Base-by-base conservation (phyloP, 2,888 invertebrate genomes). In the Protodeltote pygarga region DNA sequence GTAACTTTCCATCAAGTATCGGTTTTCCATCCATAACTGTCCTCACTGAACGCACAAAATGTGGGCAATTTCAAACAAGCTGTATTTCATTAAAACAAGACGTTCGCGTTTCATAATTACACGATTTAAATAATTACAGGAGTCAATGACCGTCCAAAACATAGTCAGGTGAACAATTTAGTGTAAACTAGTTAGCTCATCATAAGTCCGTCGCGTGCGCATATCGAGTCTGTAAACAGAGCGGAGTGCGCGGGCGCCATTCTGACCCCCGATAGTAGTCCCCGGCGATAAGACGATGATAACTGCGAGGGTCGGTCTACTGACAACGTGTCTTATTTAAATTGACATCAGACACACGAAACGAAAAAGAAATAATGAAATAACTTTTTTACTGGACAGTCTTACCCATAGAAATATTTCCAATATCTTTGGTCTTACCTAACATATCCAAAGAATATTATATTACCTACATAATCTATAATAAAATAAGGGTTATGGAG, bases 161-260 rank as follows among this genome's bases (percentile, higher is more conserved):
- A 52, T 21, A 53, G 58, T 63, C 77, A 77, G 73, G 75, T 73
- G 71, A 59, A 51, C 37, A 33, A 50, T 50, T 60, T 52, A 31
- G 58, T 45, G 50, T 62, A 58, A 72, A 69, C 73, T 68, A 66
- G 66, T 69, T 61, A 38, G 66, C 57, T 68, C 65, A 79, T 82
- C 88, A 88, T 86, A 83, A 83, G 77, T 65, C 71, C 71, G 79
- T 72, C 83, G 87, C 88, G 87, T 89, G 89, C 81, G 74, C 75
- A 65, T 74, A 75, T 80, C 73, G 60, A 46, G 62, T 73, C 68
- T 64, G 77, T 81, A 86, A 87, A 83, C 83, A 83, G 78, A 72
- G 59, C 76, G 71, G 73, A 77, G 77, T 73, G 78, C 77, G 75
- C 77, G 75, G 74, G 73, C 76, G 80, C 74, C 74, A 70, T 77